Conservation (phyloP, 2,888 invertebrate genomes). For the Charanyca ferruginea region DNA sequence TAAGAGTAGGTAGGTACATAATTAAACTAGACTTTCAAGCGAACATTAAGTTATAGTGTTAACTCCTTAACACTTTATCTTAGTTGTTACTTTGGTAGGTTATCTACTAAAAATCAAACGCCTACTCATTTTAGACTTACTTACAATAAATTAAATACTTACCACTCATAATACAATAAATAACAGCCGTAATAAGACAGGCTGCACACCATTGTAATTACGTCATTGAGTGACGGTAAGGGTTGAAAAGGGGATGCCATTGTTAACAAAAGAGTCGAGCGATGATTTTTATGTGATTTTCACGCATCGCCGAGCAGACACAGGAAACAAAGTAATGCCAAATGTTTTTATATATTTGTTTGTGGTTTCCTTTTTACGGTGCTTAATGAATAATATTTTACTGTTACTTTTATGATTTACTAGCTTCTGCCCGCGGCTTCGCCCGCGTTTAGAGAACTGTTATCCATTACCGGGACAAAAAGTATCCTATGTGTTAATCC, state of each 20-base stretch:
- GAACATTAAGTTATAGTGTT: too few species aligned
- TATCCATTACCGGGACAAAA: too few species aligned
- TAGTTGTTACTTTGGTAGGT: too few species aligned
- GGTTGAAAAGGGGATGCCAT: slow-evolving; percentile 71
- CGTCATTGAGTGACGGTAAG: slow-evolving; percentile 69
- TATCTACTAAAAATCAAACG: too few species aligned
- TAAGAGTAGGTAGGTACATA: too few species aligned
- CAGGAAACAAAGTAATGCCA: slow-evolving; percentile 61
- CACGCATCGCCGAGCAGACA: slow-evolving; percentile 73
- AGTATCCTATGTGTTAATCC: too few species aligned
- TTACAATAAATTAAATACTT: slow-evolving; percentile 25
- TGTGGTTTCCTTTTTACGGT: slow-evolving; percentile 21
- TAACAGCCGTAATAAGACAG: slow-evolving; percentile 44
- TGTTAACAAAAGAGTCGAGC: slow-evolving; percentile 74
- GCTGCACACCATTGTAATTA: slow-evolving; percentile 66
- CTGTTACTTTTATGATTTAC: too few species aligned
- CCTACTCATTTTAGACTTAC: too few species aligned
- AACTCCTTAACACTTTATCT: too few species aligned
- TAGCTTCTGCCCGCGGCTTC: too few species aligned
- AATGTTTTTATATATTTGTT: slow-evolving; percentile 47
- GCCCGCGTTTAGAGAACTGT: too few species aligned
- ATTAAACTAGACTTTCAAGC: too few species aligned
- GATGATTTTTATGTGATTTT: slow-evolving; percentile 87
- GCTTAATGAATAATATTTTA: not conserved
- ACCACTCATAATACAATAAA: slow-evolving; percentile 8